Evolutionary conservation across 2,797 vertebrate genomes (phyloP), one percentile per base, ranked within the genome.

Genomic region (Anguilla megastoma): DNA sequence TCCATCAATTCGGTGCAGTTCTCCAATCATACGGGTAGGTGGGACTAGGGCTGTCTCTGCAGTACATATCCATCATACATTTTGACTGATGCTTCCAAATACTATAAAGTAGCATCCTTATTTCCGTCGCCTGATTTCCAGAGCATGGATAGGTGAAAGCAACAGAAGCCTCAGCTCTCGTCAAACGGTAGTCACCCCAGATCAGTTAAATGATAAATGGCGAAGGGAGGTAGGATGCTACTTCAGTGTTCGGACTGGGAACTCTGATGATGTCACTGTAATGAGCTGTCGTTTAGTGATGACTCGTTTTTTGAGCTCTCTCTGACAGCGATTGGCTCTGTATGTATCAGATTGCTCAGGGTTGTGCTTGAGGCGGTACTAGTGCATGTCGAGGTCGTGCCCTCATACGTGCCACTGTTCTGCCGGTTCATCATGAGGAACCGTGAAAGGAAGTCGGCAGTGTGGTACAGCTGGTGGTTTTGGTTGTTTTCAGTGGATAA

Each of bases 1-100:
- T 97, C 98, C 0, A 97, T 99, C 94, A 99, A 99, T 94, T 99
- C 98, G 0, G 98, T 99, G 89, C 98, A 99, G 95, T 99, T 99
- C 95, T 99, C 98, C 92, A 99, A 99, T 95, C 98, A 99, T 86
- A 98, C 98, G 95, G 98, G 98, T 99, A 96, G 94, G 45, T 69
- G 45, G 76, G 71, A 10, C 10, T 30, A 76, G 30, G 7, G 2
- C 71, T 2, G 4, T 41, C 74, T 6, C 36, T 41, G 74, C 1
- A 41, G 30, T 16, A 1, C 30, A 36, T 18, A 33, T 16, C 10
- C 50, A 8, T 52, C 8, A 56, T 58, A 58, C 14, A 14, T 58
- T 14, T 58, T 58, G 56, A 2, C 56, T 58, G 56, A 8, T 58
- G 14, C 14, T 14, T 0, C 9, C 8, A 54, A 54, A 54, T 14